phyloP scores from a whole-genome alignment of 1,140 invertebrate genomes.

The Periplaneta americana region DNA sequence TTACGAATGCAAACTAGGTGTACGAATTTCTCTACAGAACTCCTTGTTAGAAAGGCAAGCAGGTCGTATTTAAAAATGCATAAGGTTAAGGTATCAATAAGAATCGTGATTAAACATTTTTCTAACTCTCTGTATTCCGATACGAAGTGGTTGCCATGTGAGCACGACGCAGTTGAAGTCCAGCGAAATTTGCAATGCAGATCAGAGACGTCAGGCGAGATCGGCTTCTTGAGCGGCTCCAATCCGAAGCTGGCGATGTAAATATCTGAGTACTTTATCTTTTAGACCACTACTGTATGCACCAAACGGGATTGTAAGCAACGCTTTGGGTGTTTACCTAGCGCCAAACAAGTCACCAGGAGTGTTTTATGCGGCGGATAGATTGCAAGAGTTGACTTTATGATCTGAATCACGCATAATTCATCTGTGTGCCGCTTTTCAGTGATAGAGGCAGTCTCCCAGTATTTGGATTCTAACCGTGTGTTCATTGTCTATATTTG shows the following conservation, averaged over 20 bases:
- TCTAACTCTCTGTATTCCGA: neutral
- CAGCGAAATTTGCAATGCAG: neutral
- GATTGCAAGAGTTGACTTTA: neutral
- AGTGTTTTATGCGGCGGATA: neutral
- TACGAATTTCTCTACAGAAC: too few species aligned
- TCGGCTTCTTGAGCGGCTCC: neutral
- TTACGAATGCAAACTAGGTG: too few species aligned
- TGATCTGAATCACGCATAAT: neutral
- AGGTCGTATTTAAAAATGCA: too few species aligned
- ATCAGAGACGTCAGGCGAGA: neutral
- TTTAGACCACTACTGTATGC: neutral
- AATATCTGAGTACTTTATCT: neutral
- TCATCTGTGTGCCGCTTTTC: too few species aligned
- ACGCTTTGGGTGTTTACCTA: neutral
- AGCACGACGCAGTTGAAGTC: too few species aligned
- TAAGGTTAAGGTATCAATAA: too few species aligned
- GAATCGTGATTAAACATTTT: too few species aligned
- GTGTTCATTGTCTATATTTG: neutral
- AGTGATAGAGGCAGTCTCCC: neutral
- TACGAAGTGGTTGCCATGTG: neutral
- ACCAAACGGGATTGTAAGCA: too few species aligned
- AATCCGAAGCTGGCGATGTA: neutral
- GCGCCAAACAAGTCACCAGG: neutral
- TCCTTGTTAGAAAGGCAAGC: too few species aligned
- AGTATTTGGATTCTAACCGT: neutral